A percentile compares a stretch with the other conserved stretches of the same genome.
Evolutionary conservation across 2,113 vertebrate genomes (phyloP).

Genomic region (Gnathonemus longibarbis): DNA sequence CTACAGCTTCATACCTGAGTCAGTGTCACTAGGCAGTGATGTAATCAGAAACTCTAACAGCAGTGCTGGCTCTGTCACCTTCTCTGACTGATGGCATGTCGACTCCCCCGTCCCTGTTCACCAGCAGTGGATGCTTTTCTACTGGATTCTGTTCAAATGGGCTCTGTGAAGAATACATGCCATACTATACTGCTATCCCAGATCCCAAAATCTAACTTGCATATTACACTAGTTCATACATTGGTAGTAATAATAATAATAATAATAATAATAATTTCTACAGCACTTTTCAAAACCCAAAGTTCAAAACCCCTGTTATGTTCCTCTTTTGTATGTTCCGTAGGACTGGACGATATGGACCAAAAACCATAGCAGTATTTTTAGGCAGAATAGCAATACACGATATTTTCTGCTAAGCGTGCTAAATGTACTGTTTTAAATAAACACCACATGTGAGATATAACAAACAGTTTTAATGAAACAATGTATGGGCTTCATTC

Average conservation of each 20-base stretch:
- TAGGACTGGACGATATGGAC: no score
- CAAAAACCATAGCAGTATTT: no score
- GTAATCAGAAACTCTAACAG: background rate
- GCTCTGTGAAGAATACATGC: background rate
- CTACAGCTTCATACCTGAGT: background rate
- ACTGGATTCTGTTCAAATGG: background rate
- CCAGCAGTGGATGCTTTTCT: background rate
- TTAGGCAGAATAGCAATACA: no score
- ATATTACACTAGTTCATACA: background rate
- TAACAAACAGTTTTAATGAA: no score
- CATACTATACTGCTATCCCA: background rate
- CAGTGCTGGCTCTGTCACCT: background rate
- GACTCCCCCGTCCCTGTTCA: background rate
- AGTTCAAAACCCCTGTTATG: background rate
- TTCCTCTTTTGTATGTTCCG: no score
- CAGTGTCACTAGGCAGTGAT: background rate
- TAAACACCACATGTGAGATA: no score
- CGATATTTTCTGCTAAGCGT: no score
- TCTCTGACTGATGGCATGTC: background rate
- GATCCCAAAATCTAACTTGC: background rate
- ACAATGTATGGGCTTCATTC: no score
- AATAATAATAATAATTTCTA: background rate
- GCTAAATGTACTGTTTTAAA: no score
- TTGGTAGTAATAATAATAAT: background rate
- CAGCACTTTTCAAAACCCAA: background rate